Percentiles rank a stretch among this genome's conserved stretches.
Conservation (phyloP, 2,113 vertebrate species). For the Nettapus auritus region DNA sequence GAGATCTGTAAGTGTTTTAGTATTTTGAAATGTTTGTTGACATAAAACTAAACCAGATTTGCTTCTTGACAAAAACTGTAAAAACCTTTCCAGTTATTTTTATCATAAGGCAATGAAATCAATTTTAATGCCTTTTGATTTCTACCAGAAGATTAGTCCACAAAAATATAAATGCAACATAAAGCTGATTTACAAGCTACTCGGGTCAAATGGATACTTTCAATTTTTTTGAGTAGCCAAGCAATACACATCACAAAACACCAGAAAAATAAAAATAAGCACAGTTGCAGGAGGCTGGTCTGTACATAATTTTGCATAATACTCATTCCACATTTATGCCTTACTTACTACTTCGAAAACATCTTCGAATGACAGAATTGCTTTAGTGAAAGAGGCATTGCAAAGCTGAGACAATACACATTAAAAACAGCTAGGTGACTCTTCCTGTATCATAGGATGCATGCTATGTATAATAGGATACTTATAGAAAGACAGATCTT, state of each 20-base stretch:
- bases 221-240: background rate
- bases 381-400: background rate
- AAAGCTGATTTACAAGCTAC: slow-evolving; percentile 12
- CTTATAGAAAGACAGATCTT: background rate
- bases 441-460: background rate
- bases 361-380: background rate
- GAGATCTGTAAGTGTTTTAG: background rate
- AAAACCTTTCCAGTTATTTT: slow-evolving; percentile 25
- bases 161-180: slow-evolving; percentile 14
- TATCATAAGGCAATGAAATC: slow-evolving; percentile 18
- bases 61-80: slow-evolving; percentile 40
- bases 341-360: background rate
- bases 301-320: background rate
- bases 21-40: background rate
- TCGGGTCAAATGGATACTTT: background rate
- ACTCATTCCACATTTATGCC: background rate
- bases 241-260: background rate
- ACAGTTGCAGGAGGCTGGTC: background rate
- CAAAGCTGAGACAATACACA: background rate
- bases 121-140: slow-evolving; percentile 41
- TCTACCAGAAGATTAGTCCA: background rate
- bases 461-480: background rate
- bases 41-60: slow-evolving; percentile 17
- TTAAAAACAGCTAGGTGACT: background rate
- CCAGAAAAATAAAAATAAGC: background rate